Percentiles rank a stretch among this genome's conserved stretches.
Conservation (phyloP, 1,140 invertebrate species). For the Caenorhabditis brenneri region DNA sequence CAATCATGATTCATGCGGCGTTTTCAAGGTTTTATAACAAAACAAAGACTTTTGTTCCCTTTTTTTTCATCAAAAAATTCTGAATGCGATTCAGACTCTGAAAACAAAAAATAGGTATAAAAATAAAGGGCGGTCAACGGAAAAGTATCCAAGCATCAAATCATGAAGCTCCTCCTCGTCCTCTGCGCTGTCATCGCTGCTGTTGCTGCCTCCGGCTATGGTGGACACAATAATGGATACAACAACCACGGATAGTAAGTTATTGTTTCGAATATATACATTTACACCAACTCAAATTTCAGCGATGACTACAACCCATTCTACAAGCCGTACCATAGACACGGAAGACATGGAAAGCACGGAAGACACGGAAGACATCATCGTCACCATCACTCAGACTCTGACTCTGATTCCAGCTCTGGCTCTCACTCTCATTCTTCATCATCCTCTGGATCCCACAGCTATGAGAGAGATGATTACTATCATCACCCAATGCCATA, state of each 20-base stretch:
- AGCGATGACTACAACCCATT: background rate
- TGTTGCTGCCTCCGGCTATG: background rate
- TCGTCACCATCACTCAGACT: background rate
- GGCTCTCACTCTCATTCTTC: background rate
- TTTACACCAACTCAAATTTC: background rate
- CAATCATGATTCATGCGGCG: background rate
- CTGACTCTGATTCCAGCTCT: background rate
- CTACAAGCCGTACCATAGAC: background rate
- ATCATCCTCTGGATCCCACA: background rate
- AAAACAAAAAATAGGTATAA: slow-evolving; percentile 14
- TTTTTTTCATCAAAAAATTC: background rate
- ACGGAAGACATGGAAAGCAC: background rate
- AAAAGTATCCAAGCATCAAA: background rate
- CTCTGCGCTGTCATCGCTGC: background rate
- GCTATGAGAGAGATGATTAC: background rate
- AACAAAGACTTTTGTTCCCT: background rate
- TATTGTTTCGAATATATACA: background rate
- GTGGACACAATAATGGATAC: background rate
- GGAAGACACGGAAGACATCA: background rate
- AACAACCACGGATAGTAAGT: background rate
- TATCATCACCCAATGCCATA: background rate
- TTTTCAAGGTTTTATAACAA: background rate
- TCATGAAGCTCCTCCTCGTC: background rate
- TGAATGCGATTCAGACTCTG: background rate
- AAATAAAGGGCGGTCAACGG: background rate